Percentiles rank a stretch among this genome's conserved stretches.
phyloP scores from a whole-genome alignment of 2,113 vertebrate genomes.

The Leucopsar rothschildi region DNA sequence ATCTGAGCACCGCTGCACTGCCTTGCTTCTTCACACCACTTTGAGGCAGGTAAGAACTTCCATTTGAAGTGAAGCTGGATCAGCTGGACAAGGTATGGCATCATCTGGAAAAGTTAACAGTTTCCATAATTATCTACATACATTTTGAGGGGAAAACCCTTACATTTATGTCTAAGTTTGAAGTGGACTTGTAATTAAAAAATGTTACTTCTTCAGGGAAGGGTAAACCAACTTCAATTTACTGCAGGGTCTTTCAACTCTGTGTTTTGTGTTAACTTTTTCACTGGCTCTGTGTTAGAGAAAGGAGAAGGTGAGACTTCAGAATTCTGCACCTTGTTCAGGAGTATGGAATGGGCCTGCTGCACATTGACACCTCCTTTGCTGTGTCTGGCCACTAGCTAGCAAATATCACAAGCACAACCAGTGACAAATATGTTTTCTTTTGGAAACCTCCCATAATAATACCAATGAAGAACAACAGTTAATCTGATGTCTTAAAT shows the following conservation, averaged over 20 bases:
- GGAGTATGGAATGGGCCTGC: neutral
- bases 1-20: neutral
- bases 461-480: neutral
- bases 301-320: neutral
- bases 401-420: neutral
- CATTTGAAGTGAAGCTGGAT: neutral
- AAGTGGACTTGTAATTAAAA: neutral
- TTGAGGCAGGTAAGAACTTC: neutral
- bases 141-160: neutral
- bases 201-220: neutral
- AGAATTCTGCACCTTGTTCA: neutral
- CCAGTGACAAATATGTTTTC: neutral
- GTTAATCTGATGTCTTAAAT: neutral
- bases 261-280: neutral
- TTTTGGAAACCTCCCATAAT: neutral
- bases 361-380: neutral
- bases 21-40: neutral
- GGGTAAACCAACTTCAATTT: neutral
- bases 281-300: neutral
- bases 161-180: neutral
- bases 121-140: neutral
- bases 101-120: neutral
- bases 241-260: neutral
- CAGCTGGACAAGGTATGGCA: neutral
- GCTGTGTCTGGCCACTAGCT: neutral